These are phyloP conservation scores for Hippocampus comes DNA, from an alignment of 2,113 vertebrate species.

Conservation along the genomic window DNA sequence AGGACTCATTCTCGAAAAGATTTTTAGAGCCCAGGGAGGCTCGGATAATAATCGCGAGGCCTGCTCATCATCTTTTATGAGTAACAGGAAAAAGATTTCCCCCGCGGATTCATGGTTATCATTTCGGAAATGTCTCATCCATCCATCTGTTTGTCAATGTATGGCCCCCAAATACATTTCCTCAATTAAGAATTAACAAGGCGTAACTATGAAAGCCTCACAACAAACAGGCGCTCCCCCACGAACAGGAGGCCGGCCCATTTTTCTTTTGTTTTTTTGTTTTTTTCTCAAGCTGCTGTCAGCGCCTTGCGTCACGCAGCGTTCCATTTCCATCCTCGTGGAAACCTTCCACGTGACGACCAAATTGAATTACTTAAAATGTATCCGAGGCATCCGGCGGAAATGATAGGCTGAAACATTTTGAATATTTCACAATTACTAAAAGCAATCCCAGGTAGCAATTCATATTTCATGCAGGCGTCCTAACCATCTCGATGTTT, in stretches of 20 bases:
- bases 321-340: slow-evolving; percentile 45
- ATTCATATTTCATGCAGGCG: slow-evolving; percentile 66
- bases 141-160: neutral
- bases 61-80: slow-evolving; percentile 31
- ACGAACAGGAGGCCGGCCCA: slow-evolving; percentile 3
- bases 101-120: neutral
- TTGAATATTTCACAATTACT: slow-evolving; percentile 74
- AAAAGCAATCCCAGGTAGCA: slow-evolving; percentile 70
- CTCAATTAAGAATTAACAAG: slow-evolving; percentile 22
- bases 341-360: slow-evolving; percentile 34
- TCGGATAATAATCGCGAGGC: slow-evolving; percentile 25
- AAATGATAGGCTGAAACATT: slow-evolving; percentile 28
- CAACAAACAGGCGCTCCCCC: slow-evolving; percentile 14
- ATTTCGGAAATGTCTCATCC: slow-evolving; percentile 1
- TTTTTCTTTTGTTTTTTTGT: neutral
- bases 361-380: slow-evolving; percentile 43
- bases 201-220: slow-evolving; percentile 22
- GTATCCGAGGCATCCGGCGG: neutral
- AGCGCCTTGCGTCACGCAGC: slow-evolving; percentile 46
- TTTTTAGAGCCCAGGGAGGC: slow-evolving; percentile 10
- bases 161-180: slow-evolving; percentile 19
- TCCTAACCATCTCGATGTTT: slow-evolving; percentile 52
- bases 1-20: slow-evolving; percentile 10
- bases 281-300: neutral
- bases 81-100: slow-evolving; percentile 30